Conservation (phyloP, 2,113 vertebrate genomes). For the Cavia porcellus region DNA sequence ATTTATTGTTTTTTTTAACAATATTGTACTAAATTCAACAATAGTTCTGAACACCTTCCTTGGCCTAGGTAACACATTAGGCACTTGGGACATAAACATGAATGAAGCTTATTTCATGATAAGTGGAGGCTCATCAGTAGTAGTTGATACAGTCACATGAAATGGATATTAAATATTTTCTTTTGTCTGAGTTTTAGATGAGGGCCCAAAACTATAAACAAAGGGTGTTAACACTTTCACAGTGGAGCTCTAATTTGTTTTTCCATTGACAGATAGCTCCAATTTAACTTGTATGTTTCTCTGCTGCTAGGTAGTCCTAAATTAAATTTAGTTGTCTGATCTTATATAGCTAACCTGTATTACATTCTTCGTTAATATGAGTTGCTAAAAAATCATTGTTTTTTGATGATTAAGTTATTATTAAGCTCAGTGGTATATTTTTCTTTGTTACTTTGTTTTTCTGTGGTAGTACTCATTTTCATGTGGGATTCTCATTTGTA, state of each 20-base stretch:
- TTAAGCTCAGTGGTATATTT: not conserved
- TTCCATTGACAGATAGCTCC: not conserved
- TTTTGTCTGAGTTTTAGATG: constrained; percentile 37
- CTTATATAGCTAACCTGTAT: not conserved
- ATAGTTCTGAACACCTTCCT: constrained; percentile 24
- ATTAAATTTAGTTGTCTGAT: not conserved
- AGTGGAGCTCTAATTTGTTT: not conserved
- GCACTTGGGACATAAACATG: not conserved
- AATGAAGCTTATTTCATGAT: constrained; percentile 41
- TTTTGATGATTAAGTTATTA: not conserved
- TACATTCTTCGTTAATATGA: not conserved
- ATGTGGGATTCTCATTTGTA: not conserved
- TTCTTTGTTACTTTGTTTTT: not conserved
- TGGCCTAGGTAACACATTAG: not conserved
- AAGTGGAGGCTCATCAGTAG: not conserved
- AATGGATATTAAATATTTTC: constrained; percentile 16
- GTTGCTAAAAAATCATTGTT: not conserved
- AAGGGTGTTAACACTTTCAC: not conserved
- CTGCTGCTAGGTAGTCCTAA: not conserved
- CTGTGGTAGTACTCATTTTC: not conserved
- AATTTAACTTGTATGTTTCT: not conserved
- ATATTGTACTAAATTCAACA: constrained; percentile 26
- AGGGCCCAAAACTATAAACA: constrained; percentile 23
- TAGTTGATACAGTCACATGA: not conserved
- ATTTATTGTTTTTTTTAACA: not conserved